Evolutionary conservation across 2,797 vertebrate species (phyloP), one percentile per base, ranked within the genome.

Genomic region (Clamator glandarius): DNA sequence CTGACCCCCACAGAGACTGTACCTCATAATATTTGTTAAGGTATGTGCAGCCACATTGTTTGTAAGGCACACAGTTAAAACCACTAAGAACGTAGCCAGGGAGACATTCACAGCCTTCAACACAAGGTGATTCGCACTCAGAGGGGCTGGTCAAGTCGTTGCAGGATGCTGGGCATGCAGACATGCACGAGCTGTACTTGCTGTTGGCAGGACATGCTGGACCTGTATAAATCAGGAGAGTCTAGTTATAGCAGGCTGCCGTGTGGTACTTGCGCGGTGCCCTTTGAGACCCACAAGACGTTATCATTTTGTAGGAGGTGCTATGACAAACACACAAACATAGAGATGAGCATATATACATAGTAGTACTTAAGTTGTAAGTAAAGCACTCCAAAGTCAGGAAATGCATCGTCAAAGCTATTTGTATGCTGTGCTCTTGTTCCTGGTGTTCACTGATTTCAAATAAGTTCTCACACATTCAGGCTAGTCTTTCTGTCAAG

Each of bases 81-180:
- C 67, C 96, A 35, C 97, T 98, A 4, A 97, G 96, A 77, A 97
- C 63, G 16, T 96, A 97, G 36, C 97, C 97, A 42, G 91, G 82
- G 23, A 96, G 76, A 84, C 97, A 98, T 92, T 97, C 93, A 46
- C 97, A 98, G 93, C 97, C 97, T 89, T 98, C 97, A 24, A 87
- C 44, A 55, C 91, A 96, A 26, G 96, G 95, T 11, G 54, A 63
- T 59, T 92, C 89, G 20, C 97, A 98, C 70, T 97, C 95, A 41
- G 89, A 95, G 35, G 97, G 84, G 55, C 97, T 96, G 41, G 97
- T 94, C 50, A 97, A 62, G 61, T 97, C 91, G 0, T 24, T 87
- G 77, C 97, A 98, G 48, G 97, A 97, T 3, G 95, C 87, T 16
- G 97, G 97, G 39, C 97, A 98, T 24, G 97, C 96, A 12, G 95